Evolutionary conservation across 2,888 invertebrate genomes (phyloP).

Genomic region (Aspidiotus rigidus): DNA sequence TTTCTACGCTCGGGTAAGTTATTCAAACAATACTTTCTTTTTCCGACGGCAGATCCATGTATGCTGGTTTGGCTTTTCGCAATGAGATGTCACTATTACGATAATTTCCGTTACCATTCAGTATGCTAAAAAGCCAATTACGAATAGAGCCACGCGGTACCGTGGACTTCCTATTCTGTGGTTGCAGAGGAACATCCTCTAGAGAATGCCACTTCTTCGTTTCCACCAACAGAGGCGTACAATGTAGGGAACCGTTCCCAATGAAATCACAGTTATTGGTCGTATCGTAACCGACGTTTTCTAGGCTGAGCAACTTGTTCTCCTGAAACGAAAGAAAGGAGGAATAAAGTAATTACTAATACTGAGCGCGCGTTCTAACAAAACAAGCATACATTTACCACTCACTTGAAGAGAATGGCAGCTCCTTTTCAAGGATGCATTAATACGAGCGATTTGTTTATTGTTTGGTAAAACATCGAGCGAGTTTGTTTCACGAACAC

Average conservation of each 20-base stretch:
- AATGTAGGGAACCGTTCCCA: constrained; percentile 39
- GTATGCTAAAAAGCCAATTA: constrained; percentile 64
- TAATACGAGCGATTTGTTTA: constrained; percentile 38
- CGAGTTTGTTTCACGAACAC: constrained; percentile 41
- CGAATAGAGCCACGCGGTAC: constrained; percentile 55
- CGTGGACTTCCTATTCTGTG: constrained; percentile 51
- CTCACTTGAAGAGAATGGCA: constrained; percentile 41
- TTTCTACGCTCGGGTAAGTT: too few relatives aligned
- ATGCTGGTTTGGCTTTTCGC: constrained; percentile 48
- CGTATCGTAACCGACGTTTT: constrained; percentile 22
- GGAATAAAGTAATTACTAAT: too few relatives aligned
- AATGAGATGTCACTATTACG: constrained; percentile 55
- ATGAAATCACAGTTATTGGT: constrained; percentile 33
- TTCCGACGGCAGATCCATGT: constrained; percentile 49
- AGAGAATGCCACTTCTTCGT: constrained; percentile 69
- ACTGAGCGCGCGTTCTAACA: too few relatives aligned
- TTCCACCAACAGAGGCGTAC: constrained; percentile 46
- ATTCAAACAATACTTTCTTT: constrained; percentile 52
- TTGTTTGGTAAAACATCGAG: constrained; percentile 56
- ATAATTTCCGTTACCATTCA: constrained; percentile 61
- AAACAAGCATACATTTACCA: too few relatives aligned
- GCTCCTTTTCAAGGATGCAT: constrained; percentile 39
- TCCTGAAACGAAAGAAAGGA: constrained; percentile 21
- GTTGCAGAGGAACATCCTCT: constrained; percentile 51
- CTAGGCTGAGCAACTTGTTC: constrained; percentile 33